Evolutionary conservation across 1,140 invertebrate genomes (phyloP), one percentile per base, ranked within the genome.

Genomic region (Leguminivora glycinivorella): DNA sequence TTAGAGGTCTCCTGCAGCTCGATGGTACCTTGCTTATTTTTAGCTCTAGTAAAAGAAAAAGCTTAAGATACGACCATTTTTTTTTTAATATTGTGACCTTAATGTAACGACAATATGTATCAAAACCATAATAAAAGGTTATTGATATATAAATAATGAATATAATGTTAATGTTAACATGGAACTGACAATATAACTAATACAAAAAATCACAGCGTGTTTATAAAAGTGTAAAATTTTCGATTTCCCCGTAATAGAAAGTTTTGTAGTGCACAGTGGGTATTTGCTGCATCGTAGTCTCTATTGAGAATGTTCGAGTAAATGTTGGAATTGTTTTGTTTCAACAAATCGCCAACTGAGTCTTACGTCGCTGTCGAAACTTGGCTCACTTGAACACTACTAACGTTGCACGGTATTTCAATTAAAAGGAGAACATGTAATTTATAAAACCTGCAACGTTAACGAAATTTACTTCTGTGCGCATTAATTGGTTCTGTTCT

Each of bases 321-420:
- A 31, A 29, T 63, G 12, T 63, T 63, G 58, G 26, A 29, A 63
- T n/a, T 63, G 26, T 63, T 58, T 58, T 63, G 58, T 63, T 63
- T 29, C 58, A 63, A 63, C 26, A 31, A 63, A 63, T 63, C 25
- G 58, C 26, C 26, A 34, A 63, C 26, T 63, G 14, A 63, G 25
- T 63, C n/a, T 63, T 52, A 52, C 47, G 47, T 52, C 47, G 47
- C 47, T 52, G 19, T 52, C 47, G 47, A 63, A 31, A 63, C 26
- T 63, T 63, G 6, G 58, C 31, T 17, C 26, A 19, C 25, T 63
- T 31, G 58, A 26, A 19, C 5, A 63, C 12, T n/a, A 12, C 24
- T 12, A 60, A 17, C 24, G 2, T 60, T 26, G 24, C 56, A n/a
- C 25, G 14, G 25, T 26, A 60, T 47, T 47, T 47, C 43, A 47